Base-by-base conservation (phyloP, 2,797 vertebrate species). In the Corythornis leucogaster region DNA sequence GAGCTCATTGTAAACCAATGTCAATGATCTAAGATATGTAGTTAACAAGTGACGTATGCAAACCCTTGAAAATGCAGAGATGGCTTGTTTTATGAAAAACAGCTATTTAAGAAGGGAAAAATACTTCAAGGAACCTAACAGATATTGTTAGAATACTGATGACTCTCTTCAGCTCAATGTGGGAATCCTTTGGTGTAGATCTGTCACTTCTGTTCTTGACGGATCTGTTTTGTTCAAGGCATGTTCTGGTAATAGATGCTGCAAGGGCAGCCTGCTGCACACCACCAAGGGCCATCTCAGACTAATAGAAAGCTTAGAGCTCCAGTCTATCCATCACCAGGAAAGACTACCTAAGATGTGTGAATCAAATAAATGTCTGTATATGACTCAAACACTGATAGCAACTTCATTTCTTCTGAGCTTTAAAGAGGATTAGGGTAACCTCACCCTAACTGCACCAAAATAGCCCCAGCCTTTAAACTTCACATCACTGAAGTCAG, bases 201-300 rank as follows among this genome's bases (percentile, higher is more conserved):
- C 58, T 94, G 87, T 54, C 92, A 73, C 58, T 73, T 91, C 86
- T 83, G 38, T 78, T 45, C 58, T 73, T 91, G 95, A 96, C 17
- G 5, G 85, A 92, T 95, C 64, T 51, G 24, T 84, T 89, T 93
- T 93, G 80, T 95, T 95, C 69, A 94, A 91, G 87, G 87, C 80
- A 64, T 69, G 31, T 62, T 58, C 48, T 75, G 85, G 77, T 93
- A 94, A 95, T 89, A 58, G 90, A 69, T 87, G 73, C 81, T 86
- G 6, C 77, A 76, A 90, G 67, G 64, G 50, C 67, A 80, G 80
- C 77, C 64, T 88, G 63, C 87, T 92, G 76, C 45, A 93, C 55
- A 76, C 26, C 46, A 92, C 74, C 63, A 64, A 83, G 69, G 66
- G 80, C 90, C 66, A 59, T 86, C 85, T 91, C 80, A 71, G 64